Percentiles rank a stretch among this genome's conserved stretches.
phyloP scores from a whole-genome alignment of 2,113 vertebrate species.

The Tetraodon nigroviridis region DNA sequence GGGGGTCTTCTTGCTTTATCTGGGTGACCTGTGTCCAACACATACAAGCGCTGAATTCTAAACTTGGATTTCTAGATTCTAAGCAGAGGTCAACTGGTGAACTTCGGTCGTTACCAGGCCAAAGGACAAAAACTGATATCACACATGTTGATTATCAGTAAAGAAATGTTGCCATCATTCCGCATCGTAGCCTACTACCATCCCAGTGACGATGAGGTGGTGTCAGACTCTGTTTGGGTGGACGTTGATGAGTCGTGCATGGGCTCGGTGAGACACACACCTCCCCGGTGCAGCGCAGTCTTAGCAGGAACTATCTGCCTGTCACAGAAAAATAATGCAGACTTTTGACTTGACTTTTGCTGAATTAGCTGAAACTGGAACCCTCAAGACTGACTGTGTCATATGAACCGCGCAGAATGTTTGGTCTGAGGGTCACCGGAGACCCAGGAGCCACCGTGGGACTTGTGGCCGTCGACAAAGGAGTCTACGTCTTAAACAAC shows the following conservation, averaged over 20 bases:
- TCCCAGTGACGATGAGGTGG: conserved; percentile 59
- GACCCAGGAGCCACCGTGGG: conserved; percentile 70
- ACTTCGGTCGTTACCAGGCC: conserved; percentile 26
- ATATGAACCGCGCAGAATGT: conserved; percentile 46
- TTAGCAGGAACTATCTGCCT: no score
- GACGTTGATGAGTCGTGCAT: conserved; percentile 68
- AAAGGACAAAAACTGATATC: conserved; percentile 38
- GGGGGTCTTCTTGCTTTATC: not conserved
- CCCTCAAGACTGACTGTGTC: not conserved
- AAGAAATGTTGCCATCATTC: conserved; percentile 71
- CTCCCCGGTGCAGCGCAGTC: no score
- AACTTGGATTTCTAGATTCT: conserved; percentile 52
- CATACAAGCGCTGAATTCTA: not conserved
- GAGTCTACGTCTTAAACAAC: conserved; percentile 75
- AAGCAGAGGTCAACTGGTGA: conserved; percentile 68
- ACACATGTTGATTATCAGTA: conserved; percentile 39
- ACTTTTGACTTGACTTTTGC: not conserved
- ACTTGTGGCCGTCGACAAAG: conserved; percentile 78
- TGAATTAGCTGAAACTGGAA: conserved; percentile 63
- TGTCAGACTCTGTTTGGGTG: conserved; percentile 79
- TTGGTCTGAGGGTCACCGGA: conserved; percentile 65
- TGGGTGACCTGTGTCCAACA: not conserved
- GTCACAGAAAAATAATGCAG: not conserved
- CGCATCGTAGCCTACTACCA: conserved; percentile 71
- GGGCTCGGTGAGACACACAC: conserved; percentile 58